Evolutionary conservation across 2,113 vertebrate genomes (phyloP).

Genomic region (Caranx melampygus): DNA sequence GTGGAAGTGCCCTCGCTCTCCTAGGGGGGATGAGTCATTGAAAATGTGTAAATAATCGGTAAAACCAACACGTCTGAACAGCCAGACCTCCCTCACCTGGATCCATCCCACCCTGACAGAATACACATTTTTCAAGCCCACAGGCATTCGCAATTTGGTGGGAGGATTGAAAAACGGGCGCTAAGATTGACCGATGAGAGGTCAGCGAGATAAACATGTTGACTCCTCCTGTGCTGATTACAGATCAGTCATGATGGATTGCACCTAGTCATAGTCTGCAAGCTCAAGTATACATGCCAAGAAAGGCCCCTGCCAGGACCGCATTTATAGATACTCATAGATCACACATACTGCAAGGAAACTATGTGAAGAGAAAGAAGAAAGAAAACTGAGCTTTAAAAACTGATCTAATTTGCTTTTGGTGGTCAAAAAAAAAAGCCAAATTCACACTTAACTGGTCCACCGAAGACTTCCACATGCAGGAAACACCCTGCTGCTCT

Average conservation of each 20-base stretch:
- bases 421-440: conserved; percentile 18
- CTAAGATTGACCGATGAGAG: conserved; percentile 54
- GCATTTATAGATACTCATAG: not conserved
- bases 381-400: not conserved
- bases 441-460: conserved; percentile 6
- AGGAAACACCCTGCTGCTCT: conserved; percentile 19
- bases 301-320: not conserved
- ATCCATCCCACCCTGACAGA: conserved; percentile 41
- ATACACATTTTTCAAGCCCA: conserved; percentile 29
- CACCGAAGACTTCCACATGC: conserved; percentile 20
- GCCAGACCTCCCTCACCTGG: conserved; percentile 33
- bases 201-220: conserved; percentile 63
- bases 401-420: not conserved
- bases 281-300: conserved; percentile 21
- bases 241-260: conserved; percentile 52
- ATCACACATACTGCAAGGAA: not conserved
- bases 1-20: conserved; percentile 13
- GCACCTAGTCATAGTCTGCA: conserved; percentile 24
- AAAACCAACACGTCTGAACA: conserved; percentile 37
- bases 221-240: conserved; percentile 56
- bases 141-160: conserved; percentile 12
- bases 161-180: conserved; percentile 43
- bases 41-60: conserved; percentile 42
- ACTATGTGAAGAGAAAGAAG: not conserved
- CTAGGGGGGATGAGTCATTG: conserved; percentile 26